Conservation (phyloP, 2,113 vertebrate genomes). For the Nerophis ophidion region DNA sequence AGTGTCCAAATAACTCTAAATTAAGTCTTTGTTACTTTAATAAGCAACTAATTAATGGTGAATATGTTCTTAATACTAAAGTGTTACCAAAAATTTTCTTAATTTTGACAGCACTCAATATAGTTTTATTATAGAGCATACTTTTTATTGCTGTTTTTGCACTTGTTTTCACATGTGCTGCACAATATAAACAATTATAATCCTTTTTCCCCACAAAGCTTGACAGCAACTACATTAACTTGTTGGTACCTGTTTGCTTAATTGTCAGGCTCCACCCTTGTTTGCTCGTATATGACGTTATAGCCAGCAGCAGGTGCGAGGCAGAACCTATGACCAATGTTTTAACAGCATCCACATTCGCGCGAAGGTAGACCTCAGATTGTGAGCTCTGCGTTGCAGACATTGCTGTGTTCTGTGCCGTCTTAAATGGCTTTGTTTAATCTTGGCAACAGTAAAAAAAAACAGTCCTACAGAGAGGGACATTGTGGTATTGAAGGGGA, state of each 20-base stretch:
- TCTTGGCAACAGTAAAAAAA: conserved; percentile 14
- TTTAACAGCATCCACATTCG: conserved; percentile 1
- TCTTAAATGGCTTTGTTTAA: conserved; percentile 15
- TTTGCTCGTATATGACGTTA: conserved; percentile 29
- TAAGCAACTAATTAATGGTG: no score
- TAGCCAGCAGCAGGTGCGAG: conserved; percentile 22
- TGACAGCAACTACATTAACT: neutral
- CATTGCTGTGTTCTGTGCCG: neutral
- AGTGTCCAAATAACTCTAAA: no score
- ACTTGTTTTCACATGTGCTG: neutral
- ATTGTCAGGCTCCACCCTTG: conserved; percentile 33
- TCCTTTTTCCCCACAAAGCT: neutral
- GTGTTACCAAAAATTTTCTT: no score
- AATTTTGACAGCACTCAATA: no score
- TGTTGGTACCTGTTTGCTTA: conserved; percentile 6
- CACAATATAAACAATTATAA: neutral
- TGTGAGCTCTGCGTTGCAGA: neutral
- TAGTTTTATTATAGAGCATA: no score
- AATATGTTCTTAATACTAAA: no score
- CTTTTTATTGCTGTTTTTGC: no score
- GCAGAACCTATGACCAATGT: conserved; percentile 1
- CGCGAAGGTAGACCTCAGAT: neutral
- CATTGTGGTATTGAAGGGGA: conserved; percentile 30
- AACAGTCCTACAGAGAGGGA: conserved; percentile 17
- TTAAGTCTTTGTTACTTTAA: no score